Evolutionary conservation across 2,113 vertebrate species (phyloP).

Genomic region (Lates calcarifer): DNA sequence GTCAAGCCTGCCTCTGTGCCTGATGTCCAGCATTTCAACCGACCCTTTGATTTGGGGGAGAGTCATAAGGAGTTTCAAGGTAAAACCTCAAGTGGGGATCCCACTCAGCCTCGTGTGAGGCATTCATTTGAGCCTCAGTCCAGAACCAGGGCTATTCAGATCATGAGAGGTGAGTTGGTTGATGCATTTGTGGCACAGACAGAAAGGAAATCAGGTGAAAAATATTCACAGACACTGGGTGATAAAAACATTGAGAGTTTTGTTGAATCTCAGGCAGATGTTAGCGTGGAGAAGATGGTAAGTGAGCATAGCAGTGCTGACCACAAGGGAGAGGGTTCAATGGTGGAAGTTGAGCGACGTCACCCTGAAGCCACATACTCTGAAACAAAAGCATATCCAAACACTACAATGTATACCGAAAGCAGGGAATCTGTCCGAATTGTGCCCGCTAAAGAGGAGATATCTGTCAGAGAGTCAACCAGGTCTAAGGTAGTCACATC

Average conservation of each 20-base stretch:
- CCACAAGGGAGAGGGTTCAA: conserved; percentile 27
- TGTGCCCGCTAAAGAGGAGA: conserved; percentile 34
- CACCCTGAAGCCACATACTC: conserved; percentile 33
- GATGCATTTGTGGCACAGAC: conserved; percentile 21
- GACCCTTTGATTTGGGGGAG: conserved; percentile 68
- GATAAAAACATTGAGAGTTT: conserved; percentile 32
- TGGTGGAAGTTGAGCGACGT: neutral
- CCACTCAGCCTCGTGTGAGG: conserved; percentile 55
- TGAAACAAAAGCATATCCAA: conserved; percentile 39
- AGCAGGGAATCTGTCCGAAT: conserved; percentile 38
- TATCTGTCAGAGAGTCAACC: conserved; percentile 53
- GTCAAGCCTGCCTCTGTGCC: conserved; percentile 73
- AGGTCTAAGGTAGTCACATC: conserved; percentile 58
- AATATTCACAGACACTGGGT: conserved; percentile 10
- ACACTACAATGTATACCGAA: conserved; percentile 41
- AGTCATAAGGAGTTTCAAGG: conserved; percentile 56
- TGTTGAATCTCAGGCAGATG: conserved; percentile 44
- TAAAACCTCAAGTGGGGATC: conserved; percentile 62
- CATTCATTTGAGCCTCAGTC: conserved; percentile 85
- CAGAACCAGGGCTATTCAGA: conserved; percentile 80
- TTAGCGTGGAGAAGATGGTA: conserved; percentile 39
- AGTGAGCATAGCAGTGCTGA: conserved; percentile 44
- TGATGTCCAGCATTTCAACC: conserved; percentile 71
- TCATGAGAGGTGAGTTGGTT: conserved; percentile 79
- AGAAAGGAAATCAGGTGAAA: conserved; percentile 27